Evolutionary conservation across 2,797 vertebrate species (phyloP), one percentile per base, ranked within the genome.

Genomic region (Geotrypetes seraphini): DNA sequence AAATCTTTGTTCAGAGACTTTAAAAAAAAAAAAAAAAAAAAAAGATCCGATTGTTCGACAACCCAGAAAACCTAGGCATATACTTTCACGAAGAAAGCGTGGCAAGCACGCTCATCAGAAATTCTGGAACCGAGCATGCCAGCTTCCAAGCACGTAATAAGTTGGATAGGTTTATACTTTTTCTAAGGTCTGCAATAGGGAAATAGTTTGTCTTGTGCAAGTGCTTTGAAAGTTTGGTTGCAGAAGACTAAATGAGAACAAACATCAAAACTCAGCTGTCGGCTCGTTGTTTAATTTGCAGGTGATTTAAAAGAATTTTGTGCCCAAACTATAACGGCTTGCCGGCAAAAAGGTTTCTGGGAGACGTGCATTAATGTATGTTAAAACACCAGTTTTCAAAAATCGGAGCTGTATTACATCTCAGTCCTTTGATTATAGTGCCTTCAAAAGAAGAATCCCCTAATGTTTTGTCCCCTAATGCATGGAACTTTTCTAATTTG

Each of bases 1-100:
- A 86, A 85, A 81, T 88, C 85, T 92, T 92, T 92, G 86, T 93
- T 87, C 84, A 53, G 49, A 52, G 80, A 75, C 73, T 75, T 80
- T 19, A 4, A 25, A 8, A 73, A 71, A n/a, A n/a, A n/a, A n/a
- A 80, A 72, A 85, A 83, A 74, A 73, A 71, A 80, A 72, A 85
- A 83, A 74, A 76, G 69, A 79, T 78, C 68, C 47, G 75, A 84
- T 85, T 82, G 75, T 86, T 74, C 74, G 62, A 63, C 83, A 79
- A 62, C 52, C 50, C 51, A 63, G 61, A 63, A 68, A 67, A 68
- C 55, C 47, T 50, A 65, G 30, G 59, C 63, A 54, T 63, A 67
- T 65, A 60, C 64, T 61, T 63, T 70, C 60, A 47, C 57, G 65
- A 60, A 53, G 61, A 54, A 60, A 79, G 74, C 45, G 48, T 76